Conservation (phyloP, 2,797 vertebrate species). For the Anguilla obscura region DNA sequence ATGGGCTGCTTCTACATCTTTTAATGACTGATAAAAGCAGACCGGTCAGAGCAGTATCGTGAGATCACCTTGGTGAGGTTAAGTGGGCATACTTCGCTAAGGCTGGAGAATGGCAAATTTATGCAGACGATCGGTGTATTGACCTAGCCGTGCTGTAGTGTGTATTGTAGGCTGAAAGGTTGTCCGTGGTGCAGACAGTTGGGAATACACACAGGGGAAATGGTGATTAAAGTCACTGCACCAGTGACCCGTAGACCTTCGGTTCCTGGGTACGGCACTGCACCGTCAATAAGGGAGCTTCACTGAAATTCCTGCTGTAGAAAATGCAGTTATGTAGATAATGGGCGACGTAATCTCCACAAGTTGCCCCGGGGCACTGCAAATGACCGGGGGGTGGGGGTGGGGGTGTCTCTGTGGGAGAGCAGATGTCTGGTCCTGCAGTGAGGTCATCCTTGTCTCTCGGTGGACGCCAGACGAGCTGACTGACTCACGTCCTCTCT, state of each 20-base stretch:
- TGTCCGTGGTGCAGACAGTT: neutral
- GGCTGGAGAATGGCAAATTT: neutral
- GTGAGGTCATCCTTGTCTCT: neutral
- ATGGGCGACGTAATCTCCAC: neutral
- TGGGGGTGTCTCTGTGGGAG: neutral
- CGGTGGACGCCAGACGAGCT: neutral
- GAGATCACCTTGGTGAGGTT: conserved; percentile 24
- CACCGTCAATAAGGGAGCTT: neutral
- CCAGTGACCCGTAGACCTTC: neutral
- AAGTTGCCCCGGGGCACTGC: neutral
- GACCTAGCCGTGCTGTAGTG: neutral
- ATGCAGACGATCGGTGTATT: neutral
- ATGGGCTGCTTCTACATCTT: neutral
- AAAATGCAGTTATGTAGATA: conserved; percentile 12
- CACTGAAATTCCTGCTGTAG: neutral
- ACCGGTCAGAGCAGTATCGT: neutral
- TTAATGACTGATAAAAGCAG: neutral
- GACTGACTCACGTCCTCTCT: neutral
- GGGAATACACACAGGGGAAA: neutral
- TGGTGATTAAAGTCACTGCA: neutral
- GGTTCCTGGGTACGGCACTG: neutral
- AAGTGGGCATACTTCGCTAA: conserved; percentile 8
- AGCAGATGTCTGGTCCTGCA: neutral
- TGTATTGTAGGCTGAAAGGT: neutral
- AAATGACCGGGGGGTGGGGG: no score